Percentiles rank a stretch among this genome's conserved stretches.
These are phyloP conservation scores for Microcebus murinus DNA, from an alignment of 2,113 vertebrate genomes.

Conservation along the genomic window DNA sequence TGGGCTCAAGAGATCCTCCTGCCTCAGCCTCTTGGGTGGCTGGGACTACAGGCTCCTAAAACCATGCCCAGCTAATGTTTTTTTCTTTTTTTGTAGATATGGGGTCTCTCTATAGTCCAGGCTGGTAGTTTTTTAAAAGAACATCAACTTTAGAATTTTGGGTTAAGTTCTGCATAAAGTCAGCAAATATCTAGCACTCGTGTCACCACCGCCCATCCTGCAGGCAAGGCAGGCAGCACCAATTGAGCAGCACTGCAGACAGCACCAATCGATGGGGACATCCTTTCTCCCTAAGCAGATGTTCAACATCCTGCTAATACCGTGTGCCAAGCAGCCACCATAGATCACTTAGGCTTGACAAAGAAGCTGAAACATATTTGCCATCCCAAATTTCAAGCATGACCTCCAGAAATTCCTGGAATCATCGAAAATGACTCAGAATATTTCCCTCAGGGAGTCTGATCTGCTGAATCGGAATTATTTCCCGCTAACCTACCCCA, in stretches of 20 bases:
- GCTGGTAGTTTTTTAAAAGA: not conserved
- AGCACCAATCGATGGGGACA: not conserved
- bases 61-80: not conserved
- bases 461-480: slow-evolving; percentile 58
- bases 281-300: not conserved
- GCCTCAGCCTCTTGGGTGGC: not conserved
- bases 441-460: slow-evolving; percentile 2
- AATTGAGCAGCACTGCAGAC: not conserved
- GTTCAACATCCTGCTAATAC: not conserved
- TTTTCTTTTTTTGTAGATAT: too few species aligned
- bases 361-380: slow-evolving; percentile 13
- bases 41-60: too few species aligned
- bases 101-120: too few species aligned
- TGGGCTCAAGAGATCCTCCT: not conserved
- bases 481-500: not conserved
- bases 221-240: not conserved
- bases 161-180: not conserved
- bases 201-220: not conserved
- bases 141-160: not conserved
- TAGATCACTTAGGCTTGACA: not conserved
- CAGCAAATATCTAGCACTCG: not conserved
- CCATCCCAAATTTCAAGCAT: not conserved
- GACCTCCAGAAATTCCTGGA: slow-evolving; percentile 70
- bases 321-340: not conserved
- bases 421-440: slow-evolving; percentile 69